A percentile compares a stretch with the other conserved stretches of the same genome.
Conservation (phyloP, 2,888 invertebrate species). For the Drosophila incognita region DNA sequence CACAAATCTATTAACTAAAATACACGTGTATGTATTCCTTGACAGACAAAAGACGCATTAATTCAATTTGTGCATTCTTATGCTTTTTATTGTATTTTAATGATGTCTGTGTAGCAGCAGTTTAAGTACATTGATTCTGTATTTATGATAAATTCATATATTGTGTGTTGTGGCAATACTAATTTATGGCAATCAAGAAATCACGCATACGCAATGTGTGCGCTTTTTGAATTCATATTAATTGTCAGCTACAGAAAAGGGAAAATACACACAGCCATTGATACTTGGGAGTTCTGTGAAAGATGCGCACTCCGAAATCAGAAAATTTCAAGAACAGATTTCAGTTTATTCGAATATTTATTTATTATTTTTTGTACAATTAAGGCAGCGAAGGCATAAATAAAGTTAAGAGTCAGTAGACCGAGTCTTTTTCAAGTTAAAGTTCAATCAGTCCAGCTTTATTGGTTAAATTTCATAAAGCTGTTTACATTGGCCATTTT, state of each 20-base stretch:
- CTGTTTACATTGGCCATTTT: background rate
- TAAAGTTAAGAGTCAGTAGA: background rate
- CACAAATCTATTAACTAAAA: slow-evolving; percentile 59
- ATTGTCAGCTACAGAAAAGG: background rate
- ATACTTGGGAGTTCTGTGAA: background rate
- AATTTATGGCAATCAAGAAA: slow-evolving; percentile 10
- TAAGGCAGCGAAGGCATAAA: background rate
- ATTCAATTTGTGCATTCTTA: slow-evolving; percentile 42
- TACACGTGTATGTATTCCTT: slow-evolving; percentile 28
- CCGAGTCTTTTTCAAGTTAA: background rate
- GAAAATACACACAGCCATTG: background rate
- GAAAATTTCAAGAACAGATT: background rate
- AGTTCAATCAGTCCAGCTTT: background rate
- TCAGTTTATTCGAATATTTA: background rate
- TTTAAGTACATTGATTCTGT: slow-evolving; percentile 15
- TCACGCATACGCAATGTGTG: slow-evolving; percentile 28
- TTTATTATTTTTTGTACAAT: background rate
- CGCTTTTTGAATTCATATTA: background rate
- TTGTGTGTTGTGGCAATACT: background rate
- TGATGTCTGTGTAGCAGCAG: slow-evolving; percentile 24
- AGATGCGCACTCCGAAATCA: background rate
- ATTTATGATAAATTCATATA: slow-evolving; percentile 11
- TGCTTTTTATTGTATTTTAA: slow-evolving; percentile 34
- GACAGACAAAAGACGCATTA: slow-evolving; percentile 65
- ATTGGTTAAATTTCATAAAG: background rate